phyloP scores from a whole-genome alignment of 2,797 vertebrate species.

The Nothura maculosa region DNA sequence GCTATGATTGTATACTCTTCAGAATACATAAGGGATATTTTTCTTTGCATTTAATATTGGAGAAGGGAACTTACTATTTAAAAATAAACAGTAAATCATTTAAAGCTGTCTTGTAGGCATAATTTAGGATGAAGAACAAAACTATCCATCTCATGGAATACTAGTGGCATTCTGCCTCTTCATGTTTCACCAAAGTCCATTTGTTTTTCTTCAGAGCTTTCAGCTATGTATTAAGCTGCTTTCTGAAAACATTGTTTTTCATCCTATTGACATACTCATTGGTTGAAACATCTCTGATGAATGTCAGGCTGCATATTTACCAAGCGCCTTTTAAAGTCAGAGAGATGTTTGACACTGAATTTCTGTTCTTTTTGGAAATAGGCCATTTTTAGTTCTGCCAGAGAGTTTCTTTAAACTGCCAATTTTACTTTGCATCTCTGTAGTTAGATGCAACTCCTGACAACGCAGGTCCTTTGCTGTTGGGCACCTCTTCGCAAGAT shows the following conservation, averaged over 20 bases:
- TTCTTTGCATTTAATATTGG: background rate
- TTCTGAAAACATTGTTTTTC: constrained; percentile 49
- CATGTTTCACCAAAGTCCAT: constrained; percentile 53
- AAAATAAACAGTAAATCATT: constrained; percentile 60
- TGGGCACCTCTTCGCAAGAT: background rate
- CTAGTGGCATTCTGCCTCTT: constrained; percentile 29
- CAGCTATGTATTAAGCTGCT: constrained; percentile 1
- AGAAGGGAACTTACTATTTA: constrained; percentile 22
- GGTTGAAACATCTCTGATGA: constrained; percentile 25
- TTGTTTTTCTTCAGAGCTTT: constrained; percentile 13
- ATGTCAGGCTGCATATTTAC: background rate
- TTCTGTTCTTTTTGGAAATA: background rate
- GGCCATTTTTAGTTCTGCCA: background rate
- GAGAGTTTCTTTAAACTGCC: background rate
- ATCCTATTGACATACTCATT: constrained; percentile 17
- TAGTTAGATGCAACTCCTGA: background rate
- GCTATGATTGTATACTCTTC: background rate
- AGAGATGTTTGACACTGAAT: background rate
- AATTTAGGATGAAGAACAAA: constrained; percentile 41
- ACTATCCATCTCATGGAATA: constrained; percentile 31
- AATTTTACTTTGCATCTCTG: background rate
- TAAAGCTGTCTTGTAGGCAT: constrained; percentile 38
- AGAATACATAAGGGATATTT: background rate
- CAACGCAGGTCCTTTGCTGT: background rate
- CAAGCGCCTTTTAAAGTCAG: constrained; percentile 25